These are phyloP conservation scores for Clostera curtula DNA, from an alignment of 2,888 invertebrate genomes.

Conservation along the genomic window DNA sequence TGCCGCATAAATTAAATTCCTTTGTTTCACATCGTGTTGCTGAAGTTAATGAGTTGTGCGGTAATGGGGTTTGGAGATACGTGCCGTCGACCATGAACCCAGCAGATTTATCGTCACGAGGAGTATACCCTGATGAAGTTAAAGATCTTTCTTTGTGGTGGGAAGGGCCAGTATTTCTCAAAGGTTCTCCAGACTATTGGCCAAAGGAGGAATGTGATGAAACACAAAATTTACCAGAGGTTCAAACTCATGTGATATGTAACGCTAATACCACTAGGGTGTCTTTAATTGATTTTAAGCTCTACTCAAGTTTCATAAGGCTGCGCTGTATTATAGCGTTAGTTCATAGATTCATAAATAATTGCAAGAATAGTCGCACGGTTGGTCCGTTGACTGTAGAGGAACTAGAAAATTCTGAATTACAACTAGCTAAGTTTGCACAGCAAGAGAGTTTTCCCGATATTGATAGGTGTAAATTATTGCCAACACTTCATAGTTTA, in stretches of 20 bases:
- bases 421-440: background rate
- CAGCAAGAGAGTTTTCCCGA: background rate
- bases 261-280: background rate
- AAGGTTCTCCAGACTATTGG: background rate
- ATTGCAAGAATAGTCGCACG: slow-evolving; percentile 1
- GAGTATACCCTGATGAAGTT: slow-evolving; percentile 1
- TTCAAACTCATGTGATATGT: background rate
- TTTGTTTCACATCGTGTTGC: slow-evolving; percentile 2
- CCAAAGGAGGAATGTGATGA: background rate
- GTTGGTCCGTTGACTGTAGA: background rate
- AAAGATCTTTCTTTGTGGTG: slow-evolving; percentile 1
- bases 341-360: slow-evolving; percentile 1
- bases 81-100: background rate
- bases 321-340: background rate
- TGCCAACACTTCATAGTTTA: background rate
- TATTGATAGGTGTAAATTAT: background rate
- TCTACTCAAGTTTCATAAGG: slow-evolving; percentile 1
- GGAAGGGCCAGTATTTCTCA: slow-evolving; percentile 4
- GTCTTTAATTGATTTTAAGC: background rate
- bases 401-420: slow-evolving; percentile 2
- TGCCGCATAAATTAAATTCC: slow-evolving; percentile 1
- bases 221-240: slow-evolving; percentile 2
- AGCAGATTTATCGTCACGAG: background rate
- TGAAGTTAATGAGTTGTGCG: background rate
- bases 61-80: background rate